These are phyloP conservation scores for Pyrocephalus nanus DNA, from an alignment of 2,797 vertebrate genomes.

Conservation along the genomic window DNA sequence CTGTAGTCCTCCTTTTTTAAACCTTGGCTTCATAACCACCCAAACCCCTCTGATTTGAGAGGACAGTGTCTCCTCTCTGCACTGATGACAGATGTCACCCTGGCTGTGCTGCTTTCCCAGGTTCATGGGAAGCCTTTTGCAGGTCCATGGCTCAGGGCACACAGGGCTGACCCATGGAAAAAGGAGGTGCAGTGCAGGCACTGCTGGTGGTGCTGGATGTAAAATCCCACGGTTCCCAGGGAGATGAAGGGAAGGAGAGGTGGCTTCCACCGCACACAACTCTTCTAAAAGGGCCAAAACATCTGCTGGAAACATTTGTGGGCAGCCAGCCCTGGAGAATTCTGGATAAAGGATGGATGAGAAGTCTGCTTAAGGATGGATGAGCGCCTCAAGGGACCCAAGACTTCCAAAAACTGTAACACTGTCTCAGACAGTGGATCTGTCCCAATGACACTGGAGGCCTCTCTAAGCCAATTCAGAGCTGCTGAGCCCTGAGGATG, in stretches of 20 bases:
- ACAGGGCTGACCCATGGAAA: fast-evolving
- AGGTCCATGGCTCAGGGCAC: background rate
- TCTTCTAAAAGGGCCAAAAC: background rate
- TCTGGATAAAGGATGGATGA: background rate
- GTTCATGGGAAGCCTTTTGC: background rate
- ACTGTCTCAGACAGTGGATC: background rate
- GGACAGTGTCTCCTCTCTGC: background rate
- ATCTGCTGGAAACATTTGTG: background rate
- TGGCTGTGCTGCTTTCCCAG: background rate
- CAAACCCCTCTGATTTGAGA: fast-evolving
- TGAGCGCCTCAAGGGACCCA: background rate
- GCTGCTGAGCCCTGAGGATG: background rate
- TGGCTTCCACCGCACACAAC: background rate
- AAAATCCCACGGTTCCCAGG: background rate
- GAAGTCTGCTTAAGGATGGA: background rate
- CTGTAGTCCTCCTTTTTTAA: background rate
- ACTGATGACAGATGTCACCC: background rate
- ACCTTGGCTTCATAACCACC: background rate
- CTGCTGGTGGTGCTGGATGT: fast-evolving
- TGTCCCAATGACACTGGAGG: background rate
- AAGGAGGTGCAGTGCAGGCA: fast-evolving
- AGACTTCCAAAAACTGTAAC: background rate
- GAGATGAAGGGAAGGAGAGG: background rate
- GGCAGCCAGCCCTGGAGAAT: background rate
- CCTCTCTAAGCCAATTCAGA: background rate